These are phyloP conservation scores for Gyps fulvus DNA, from an alignment of 2,113 vertebrate genomes.

Conservation along the genomic window DNA sequence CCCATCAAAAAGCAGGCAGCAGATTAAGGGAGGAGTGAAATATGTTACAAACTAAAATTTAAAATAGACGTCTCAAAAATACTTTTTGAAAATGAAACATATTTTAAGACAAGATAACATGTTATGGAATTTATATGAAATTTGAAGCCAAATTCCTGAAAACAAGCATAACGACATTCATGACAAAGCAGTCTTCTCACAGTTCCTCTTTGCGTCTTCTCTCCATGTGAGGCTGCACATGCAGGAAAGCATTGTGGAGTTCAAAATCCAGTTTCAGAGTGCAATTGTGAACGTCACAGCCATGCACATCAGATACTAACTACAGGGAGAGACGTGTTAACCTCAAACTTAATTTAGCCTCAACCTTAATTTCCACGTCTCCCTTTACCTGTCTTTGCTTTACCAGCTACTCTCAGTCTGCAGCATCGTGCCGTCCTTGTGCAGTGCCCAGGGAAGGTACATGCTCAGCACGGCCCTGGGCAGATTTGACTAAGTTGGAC, in stretches of 20 bases:
- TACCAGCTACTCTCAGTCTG: not conserved
- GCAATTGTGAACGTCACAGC: not conserved
- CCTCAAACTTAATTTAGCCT: not conserved
- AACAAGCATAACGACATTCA: not conserved
- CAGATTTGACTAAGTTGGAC: not conserved
- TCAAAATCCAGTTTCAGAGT: not conserved
- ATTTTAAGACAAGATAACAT: not conserved
- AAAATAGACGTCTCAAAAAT: not conserved
- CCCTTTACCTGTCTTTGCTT: not conserved
- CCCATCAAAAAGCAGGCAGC: not conserved
- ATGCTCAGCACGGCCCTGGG: not conserved
- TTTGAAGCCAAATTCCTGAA: not conserved
- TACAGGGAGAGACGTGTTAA: too few species aligned
- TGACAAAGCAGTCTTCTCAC: not conserved
- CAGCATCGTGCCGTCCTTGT: not conserved
- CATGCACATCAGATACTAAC: not conserved
- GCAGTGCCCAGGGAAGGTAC: accelerated
- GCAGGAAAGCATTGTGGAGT: not conserved
- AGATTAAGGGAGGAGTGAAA: not conserved
- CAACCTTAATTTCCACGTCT: not conserved
- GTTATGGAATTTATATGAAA: not conserved
- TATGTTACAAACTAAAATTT: not conserved
- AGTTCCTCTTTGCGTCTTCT: not conserved
- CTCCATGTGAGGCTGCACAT: too few species aligned
- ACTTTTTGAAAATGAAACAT: not conserved